phyloP scores from a whole-genome alignment of 2,797 vertebrate genomes.

The Pterois miles region DNA sequence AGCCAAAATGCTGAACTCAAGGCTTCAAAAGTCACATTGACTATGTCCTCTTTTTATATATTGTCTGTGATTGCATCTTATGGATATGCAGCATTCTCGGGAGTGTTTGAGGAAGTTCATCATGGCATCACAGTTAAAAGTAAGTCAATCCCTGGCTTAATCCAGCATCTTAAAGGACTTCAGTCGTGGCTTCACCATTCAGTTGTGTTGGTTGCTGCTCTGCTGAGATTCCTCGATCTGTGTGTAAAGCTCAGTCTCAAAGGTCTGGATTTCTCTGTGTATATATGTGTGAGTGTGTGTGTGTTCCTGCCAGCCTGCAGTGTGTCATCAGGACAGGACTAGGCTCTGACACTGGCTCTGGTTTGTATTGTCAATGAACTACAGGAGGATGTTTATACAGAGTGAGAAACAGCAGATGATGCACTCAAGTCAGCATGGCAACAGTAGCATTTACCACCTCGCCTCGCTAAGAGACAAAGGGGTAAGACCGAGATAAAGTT shows the following conservation, averaged over 20 bases:
- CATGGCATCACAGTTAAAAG: neutral
- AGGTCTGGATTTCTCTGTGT: neutral
- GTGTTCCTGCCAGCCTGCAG: conserved; percentile 17
- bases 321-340: conserved; percentile 31
- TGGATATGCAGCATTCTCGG: neutral
- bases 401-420: conserved; percentile 37
- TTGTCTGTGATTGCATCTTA: neutral
- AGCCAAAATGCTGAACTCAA: too few species aligned
- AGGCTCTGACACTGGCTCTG: neutral
- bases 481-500: neutral
- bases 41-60: too few species aligned
- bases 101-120: neutral
- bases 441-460: neutral
- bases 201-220: neutral
- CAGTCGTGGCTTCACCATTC: neutral
- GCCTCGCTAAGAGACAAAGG: neutral
- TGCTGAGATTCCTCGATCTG: neutral
- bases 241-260: neutral
- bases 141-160: neutral
- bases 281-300: neutral
- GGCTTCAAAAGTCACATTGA: too few species aligned
- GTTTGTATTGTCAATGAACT: conserved; percentile 5
- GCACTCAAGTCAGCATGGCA: neutral
- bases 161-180: neutral
- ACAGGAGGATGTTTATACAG: conserved; percentile 51